Evolutionary conservation across 2,113 vertebrate species (phyloP).

Genomic region (Tapirus terrestris): DNA sequence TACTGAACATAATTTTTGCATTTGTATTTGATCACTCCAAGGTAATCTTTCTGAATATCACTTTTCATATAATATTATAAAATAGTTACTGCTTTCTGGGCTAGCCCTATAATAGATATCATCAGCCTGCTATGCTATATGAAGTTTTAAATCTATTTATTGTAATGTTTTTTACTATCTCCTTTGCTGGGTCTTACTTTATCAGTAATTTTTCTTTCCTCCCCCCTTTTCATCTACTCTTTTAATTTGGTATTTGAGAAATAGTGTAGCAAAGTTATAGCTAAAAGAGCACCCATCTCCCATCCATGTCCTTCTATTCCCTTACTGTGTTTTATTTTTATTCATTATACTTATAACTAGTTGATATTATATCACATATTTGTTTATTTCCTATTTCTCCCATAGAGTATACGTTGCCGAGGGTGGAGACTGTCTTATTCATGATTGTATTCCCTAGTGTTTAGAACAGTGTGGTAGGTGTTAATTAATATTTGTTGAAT

Average conservation of each 20-base stretch:
- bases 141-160: constrained; percentile 27
- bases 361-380: constrained; percentile 17
- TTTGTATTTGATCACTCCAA: constrained; percentile 48
- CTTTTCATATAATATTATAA: constrained; percentile 18
- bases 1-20: constrained; percentile 31
- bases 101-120: background rate
- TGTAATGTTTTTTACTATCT: constrained; percentile 33
- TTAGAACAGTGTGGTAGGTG: constrained; percentile 53
- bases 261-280: constrained; percentile 37
- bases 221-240: background rate
- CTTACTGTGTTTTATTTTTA: constrained; percentile 37
- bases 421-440: constrained; percentile 11
- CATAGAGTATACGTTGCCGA: background rate
- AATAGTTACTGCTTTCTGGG: constrained; percentile 42
- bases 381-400: constrained; percentile 48
- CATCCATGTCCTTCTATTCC: constrained; percentile 34
- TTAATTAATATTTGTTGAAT: constrained; percentile 66
- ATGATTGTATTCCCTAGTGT: constrained; percentile 12
- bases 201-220: background rate
- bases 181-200: constrained; percentile 16
- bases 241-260: constrained; percentile 49
- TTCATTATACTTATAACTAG: constrained; percentile 9
- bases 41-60: constrained; percentile 48
- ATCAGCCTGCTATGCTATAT: background rate
- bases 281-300: constrained; percentile 28